phyloP scores from a whole-genome alignment of 2,113 vertebrate species.

The Rynchops niger region DNA sequence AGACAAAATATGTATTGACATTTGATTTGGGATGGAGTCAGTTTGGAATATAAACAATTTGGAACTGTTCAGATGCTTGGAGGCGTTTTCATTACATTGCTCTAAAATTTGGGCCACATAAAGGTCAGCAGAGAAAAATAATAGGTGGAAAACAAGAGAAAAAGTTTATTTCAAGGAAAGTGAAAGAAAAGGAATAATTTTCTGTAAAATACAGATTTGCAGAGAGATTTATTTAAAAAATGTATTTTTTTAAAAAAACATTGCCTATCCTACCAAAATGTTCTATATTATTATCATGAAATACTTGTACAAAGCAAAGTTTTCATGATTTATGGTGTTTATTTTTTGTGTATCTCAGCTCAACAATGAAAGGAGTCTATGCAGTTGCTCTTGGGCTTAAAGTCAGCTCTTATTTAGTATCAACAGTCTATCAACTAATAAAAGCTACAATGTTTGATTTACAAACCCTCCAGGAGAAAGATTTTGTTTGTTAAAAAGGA shows the following conservation, averaged over 20 bases:
- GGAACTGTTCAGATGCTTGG: slow-evolving; percentile 21
- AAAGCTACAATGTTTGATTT: slow-evolving; percentile 43
- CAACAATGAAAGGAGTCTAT: not conserved
- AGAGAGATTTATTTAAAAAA: not conserved
- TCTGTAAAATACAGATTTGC: not conserved
- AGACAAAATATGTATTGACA: slow-evolving; percentile 45
- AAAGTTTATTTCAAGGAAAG: not conserved
- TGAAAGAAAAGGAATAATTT: not conserved
- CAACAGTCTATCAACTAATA: slow-evolving; percentile 48
- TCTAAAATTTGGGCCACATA: not conserved
- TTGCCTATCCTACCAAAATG: not conserved
- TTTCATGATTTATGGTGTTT: slow-evolving; percentile 57
- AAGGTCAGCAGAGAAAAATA: slow-evolving; percentile 39
- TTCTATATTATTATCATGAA: not conserved
- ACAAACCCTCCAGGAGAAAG: slow-evolving; percentile 27
- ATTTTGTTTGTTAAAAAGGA: slow-evolving; percentile 42
- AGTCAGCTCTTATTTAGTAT: slow-evolving; percentile 60
- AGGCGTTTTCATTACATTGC: slow-evolving; percentile 47
- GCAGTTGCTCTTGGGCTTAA: slow-evolving; percentile 14
- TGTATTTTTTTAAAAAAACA: not conserved
- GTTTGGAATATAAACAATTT: slow-evolving; percentile 44
- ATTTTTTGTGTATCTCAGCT: slow-evolving; percentile 42
- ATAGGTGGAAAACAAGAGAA: not conserved
- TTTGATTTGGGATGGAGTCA: slow-evolving; percentile 37
- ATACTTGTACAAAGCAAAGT: slow-evolving; percentile 10